Base-by-base conservation (phyloP, 2,113 vertebrate genomes). In the Ariopsis seemanni region DNA sequence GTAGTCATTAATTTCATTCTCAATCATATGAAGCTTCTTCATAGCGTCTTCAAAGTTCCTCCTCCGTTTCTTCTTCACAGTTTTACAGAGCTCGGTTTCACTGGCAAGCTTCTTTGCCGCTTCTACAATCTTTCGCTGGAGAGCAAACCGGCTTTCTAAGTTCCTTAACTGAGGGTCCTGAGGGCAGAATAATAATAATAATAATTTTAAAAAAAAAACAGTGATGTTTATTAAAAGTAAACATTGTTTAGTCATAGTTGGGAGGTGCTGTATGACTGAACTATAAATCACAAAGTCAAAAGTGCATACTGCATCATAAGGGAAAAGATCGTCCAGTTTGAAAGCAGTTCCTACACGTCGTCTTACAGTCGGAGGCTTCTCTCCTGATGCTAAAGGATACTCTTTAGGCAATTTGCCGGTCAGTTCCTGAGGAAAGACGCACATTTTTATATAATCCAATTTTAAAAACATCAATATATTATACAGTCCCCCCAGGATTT, bases 111-210 rank as follows among this genome's bases (percentile, higher is more conserved):
- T 99, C 92, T 96, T 95, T 0, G 96, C 97, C 7, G 98, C 98
- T 93, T 99, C 98, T 42, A 99, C 97, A 50, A 99, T 94, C 92
- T 98, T 98, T 90, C 97, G 97, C 92, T 99, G 98, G 88, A 99
- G 96, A 25, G 97, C 93, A 87, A 99, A 98, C 89, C 95, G 96
- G 93, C 97, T 96, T 92, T 99, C 98, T 93, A 99, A 90, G 87
- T 97, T 96, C 91, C 97, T 96, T 86, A 99, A 91, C 85, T 95
- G 71, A 1, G 98, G 97, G 88, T 99, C 98, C 98, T 99, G 53
- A 86, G 7, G 75, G 15, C n/a, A 48, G 52, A 57, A 27, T n/a
- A 42, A 42, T 42, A 42, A 42, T 42, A 42, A 42, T 42, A 42
- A 42, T 2, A 42, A 42, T 2, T n/a, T n/a, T n/a, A n/a, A n/a